A percentile compares a stretch with the other conserved stretches of the same genome.
Evolutionary conservation across 2,113 vertebrate species (phyloP).

Genomic region (Rhodinocichla rosea): DNA sequence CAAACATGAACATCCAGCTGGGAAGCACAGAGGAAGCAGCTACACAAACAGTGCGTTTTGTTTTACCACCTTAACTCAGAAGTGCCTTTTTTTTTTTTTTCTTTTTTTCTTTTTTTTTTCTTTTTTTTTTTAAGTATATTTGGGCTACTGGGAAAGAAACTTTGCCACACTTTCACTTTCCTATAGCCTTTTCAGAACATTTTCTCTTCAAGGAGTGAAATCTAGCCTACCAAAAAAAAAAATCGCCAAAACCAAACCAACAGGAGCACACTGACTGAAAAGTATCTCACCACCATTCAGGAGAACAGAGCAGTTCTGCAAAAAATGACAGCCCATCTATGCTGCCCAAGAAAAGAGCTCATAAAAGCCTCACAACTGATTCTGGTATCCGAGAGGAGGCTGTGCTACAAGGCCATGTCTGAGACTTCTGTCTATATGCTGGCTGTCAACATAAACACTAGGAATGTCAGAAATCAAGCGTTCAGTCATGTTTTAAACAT

Average conservation of each 20-base stretch:
- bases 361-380: neutral
- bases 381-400: neutral
- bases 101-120: too few relatives aligned
- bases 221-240: neutral
- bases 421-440: neutral
- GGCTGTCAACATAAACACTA: neutral
- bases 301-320: neutral
- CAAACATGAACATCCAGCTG: neutral
- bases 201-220: neutral
- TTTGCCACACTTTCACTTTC: neutral
- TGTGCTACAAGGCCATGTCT: neutral
- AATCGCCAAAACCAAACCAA: too few relatives aligned
- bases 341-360: neutral
- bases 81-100: too few relatives aligned
- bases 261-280: neutral
- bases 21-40: neutral
- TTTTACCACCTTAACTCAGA: neutral
- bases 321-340: neutral
- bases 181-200: neutral
- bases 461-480: neutral
- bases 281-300: neutral
- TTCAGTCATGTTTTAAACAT: conserved; percentile 20
- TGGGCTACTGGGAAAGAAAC: neutral
- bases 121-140: neutral
- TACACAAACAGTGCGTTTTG: neutral